Conservation (phyloP, 2,797 vertebrate species). For the Rhinogobio ventralis region DNA sequence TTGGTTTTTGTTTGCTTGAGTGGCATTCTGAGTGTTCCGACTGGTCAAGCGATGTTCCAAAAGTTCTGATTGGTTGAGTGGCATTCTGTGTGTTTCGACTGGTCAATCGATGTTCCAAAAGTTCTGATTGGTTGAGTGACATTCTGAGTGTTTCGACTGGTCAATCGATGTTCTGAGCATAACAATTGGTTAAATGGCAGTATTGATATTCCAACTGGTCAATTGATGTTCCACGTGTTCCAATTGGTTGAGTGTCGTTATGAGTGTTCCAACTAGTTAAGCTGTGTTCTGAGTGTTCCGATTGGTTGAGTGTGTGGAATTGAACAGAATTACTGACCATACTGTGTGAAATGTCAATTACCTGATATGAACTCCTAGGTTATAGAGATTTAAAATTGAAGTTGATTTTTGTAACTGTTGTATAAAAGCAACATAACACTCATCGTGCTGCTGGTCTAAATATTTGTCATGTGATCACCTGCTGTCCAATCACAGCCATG, state of each 20-base stretch:
- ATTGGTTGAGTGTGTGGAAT: neutral
- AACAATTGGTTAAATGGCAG: too few species aligned
- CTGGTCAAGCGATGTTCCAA: neutral
- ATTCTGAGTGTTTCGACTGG: too few species aligned
- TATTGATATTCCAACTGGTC: neutral
- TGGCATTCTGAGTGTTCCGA: neutral
- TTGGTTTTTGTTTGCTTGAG: too few species aligned
- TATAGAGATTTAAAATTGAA: neutral
- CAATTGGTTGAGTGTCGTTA: neutral
- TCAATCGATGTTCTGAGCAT: neutral
- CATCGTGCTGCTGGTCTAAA: neutral
- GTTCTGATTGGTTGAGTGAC: fast-evolving
- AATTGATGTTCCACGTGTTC: too few species aligned
- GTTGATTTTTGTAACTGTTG: neutral
- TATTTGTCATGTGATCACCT: neutral
- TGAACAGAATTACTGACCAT: neutral
- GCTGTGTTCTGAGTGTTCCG: neutral
- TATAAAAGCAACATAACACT: neutral
- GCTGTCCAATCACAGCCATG: neutral
- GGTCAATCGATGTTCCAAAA: too few species aligned
- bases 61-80: fast-evolving
- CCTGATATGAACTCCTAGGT: neutral
- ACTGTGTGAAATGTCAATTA: neutral
- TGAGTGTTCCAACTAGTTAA: neutral
- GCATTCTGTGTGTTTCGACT: too few species aligned